Evolutionary conservation across 2,113 vertebrate species (phyloP), one percentile per base, ranked within the genome.

Genomic region (Colossoma macropomum): DNA sequence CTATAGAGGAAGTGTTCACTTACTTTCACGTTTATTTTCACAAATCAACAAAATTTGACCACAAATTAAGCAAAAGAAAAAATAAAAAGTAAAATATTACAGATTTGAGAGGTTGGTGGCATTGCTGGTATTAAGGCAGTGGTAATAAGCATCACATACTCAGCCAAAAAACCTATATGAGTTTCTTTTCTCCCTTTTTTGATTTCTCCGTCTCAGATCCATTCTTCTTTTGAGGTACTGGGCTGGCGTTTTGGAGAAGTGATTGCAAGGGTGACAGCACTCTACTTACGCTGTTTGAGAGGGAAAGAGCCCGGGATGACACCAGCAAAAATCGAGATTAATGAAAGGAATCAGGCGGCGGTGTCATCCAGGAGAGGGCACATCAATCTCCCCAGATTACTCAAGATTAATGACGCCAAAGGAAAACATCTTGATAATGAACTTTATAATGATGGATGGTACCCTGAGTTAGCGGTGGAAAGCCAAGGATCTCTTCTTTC

Each of bases 371-470:
- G 90, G 91, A 19, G 72, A 88, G 90, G 88, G 90, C 89, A 89
- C 93, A 96, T 95, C 95, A 93, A 91, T 95, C 94, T 93, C 91
- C 38, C 80, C 90, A 93, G 93, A 92, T 94, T 93, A 92, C 87
- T 91, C 89, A 89, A 92, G 92, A 96, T 93, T 94, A 95, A 96
- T 96, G 94, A 94, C 91, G 90, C 90, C 85, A 88, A 90, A 95
- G 94, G 92, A 94, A 93, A 94, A 95, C 92, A 91, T 92, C 90
- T 91, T 90, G 93, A 95, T 96, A 95, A 96, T 94, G 93, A 94
- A 90, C 90, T 95, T 96, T 94, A 94, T 90, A 93, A 94, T 95
- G 96, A 97, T 95, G 90, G 93, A 96, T 96, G 91, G 90, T 89
- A 89, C 89, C 89, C 80, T 92, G 88, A 91, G 89, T 90, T 92